Conservation (phyloP, 30 jellyfish, hydroid and myxozoan species). For the Aurelia sp. region DNA sequence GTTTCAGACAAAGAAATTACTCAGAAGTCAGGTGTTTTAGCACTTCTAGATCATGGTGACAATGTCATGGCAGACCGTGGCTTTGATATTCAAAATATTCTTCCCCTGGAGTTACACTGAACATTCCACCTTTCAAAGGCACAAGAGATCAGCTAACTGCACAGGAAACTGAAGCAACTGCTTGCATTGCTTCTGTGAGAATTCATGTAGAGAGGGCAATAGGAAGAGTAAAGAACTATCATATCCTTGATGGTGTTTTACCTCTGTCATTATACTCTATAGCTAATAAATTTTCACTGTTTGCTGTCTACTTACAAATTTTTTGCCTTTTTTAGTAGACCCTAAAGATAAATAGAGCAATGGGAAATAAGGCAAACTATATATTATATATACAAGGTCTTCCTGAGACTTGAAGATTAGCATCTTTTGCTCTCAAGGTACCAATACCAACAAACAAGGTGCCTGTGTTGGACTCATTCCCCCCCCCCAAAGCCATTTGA, state of each 20-base stretch:
- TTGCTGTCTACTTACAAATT: conserved; percentile 43
- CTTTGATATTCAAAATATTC: conserved; percentile 52
- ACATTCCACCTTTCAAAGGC: conserved; percentile 63
- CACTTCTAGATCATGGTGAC: conserved; percentile 61
- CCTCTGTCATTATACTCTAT: conserved; percentile 14
- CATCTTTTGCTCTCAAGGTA: too few relatives aligned
- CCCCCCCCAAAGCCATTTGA: too few relatives aligned
- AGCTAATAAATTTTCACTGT: conserved; percentile 47
- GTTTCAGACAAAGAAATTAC: conserved; percentile 62
- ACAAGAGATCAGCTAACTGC: conserved; percentile 54
- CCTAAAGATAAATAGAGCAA: conserved; percentile 5
- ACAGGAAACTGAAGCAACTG: conserved; percentile 61
- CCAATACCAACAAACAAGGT: too few relatives aligned
- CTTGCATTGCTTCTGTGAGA: conserved; percentile 41
- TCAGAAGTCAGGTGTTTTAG: conserved; percentile 33
- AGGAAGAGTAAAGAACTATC: conserved; percentile 58
- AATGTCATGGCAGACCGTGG: conserved; percentile 77
- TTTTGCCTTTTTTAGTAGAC: conserved; percentile 10
- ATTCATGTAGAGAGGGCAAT: conserved; percentile 30
- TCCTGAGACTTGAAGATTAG: too few relatives aligned
- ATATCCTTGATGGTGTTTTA: conserved; percentile 42
- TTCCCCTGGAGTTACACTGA: conserved; percentile 54
- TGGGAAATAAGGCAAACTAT: too few relatives aligned
- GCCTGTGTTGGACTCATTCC: too few relatives aligned
- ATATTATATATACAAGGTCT: too few relatives aligned